Evolutionary conservation across 2,113 vertebrate species (phyloP).

Genomic region (Xiphophorus couchianus): DNA sequence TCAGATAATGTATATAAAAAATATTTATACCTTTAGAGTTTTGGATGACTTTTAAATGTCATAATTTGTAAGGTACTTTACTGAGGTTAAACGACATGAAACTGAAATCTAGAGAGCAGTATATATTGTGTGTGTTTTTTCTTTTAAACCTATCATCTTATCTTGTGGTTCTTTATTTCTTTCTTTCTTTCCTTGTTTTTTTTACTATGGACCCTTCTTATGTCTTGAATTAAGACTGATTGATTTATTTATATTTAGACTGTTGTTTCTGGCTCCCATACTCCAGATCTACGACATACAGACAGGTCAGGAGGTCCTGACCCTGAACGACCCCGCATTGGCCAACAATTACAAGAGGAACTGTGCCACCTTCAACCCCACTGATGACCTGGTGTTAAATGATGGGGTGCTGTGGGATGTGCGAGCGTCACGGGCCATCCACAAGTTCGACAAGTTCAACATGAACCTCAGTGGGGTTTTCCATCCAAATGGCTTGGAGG

Average conservation of each 20-base stretch:
- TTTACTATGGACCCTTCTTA: too few species aligned
- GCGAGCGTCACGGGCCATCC: conserved; percentile 89
- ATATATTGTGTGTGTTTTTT: too few species aligned
- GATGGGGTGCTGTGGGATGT: conserved; percentile 98
- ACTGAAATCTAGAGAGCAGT: neutral
- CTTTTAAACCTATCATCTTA: too few species aligned
- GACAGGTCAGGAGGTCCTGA: conserved; percentile 93
- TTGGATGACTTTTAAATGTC: neutral
- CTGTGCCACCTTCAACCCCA: conserved; percentile 95
- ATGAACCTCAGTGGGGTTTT: conserved; percentile 98
- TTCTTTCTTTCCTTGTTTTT: too few species aligned
- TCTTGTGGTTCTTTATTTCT: too few species aligned
- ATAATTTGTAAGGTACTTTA: neutral
- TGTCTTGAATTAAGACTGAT: too few species aligned
- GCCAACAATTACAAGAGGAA: conserved; percentile 99
- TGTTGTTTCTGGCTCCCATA: neutral
- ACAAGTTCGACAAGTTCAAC: conserved; percentile 99
- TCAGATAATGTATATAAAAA: too few species aligned
- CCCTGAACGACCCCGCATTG: conserved; percentile 91
- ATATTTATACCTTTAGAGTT: too few species aligned
- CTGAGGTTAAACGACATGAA: neutral
- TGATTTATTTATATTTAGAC: neutral
- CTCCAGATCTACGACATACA: conserved; percentile 98
- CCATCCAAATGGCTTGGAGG: conserved; percentile 94
- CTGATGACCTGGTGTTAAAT: conserved; percentile 97